A percentile compares a stretch with the other conserved stretches of the same genome.
phyloP scores from a whole-genome alignment of 2,888 invertebrate genomes.

The Lutraria lutraria region DNA sequence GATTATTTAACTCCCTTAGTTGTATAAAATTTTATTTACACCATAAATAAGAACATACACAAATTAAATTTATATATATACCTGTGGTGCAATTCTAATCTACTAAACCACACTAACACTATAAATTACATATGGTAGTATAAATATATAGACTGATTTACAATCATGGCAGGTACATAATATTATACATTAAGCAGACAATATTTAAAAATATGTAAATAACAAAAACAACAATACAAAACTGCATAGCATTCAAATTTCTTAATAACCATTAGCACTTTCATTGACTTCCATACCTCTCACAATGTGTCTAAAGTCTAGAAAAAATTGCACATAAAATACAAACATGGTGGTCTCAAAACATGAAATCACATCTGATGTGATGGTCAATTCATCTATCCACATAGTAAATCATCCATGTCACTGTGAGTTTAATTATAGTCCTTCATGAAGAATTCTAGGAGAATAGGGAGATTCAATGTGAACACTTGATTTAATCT shows the following conservation, averaged over 20 bases:
- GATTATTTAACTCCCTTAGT: no score
- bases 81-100: no score
- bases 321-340: neutral
- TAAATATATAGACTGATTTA: no score
- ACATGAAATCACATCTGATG: neutral
- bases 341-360: neutral
- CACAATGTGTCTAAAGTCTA: neutral
- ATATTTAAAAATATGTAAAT: no score
- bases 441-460: neutral
- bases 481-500: slow-evolving; percentile 2
- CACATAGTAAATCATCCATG: neutral
- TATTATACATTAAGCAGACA: no score
- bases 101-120: no score
- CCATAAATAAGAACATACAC: no score
- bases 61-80: no score
- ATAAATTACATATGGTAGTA: no score
- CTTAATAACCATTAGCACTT: neutral
- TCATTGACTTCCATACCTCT: neutral
- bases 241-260: slow-evolving; percentile 11
- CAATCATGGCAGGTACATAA: no score
- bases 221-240: neutral
- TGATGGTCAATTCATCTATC: neutral
- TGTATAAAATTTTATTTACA: no score
- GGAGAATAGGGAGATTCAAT: slow-evolving; percentile 21
- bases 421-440: neutral